Percentiles rank a stretch among this genome's conserved stretches.
Conservation (phyloP, 1,140 invertebrate genomes). For the Sycophila sp. region DNA sequence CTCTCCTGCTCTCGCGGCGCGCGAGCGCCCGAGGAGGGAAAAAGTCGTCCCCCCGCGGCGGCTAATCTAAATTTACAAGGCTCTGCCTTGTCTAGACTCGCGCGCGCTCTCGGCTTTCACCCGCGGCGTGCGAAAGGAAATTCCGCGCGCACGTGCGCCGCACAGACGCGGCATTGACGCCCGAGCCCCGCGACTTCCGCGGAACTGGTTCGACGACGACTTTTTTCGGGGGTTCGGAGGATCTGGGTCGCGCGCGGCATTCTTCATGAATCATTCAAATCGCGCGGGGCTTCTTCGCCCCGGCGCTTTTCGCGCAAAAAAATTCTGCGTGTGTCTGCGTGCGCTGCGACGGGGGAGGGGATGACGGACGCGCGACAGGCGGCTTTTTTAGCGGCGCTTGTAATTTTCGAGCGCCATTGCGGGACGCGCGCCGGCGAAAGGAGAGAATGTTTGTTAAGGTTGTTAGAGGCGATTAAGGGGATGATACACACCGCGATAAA, state of each 20-base stretch:
- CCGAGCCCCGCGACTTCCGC: constrained; percentile 6
- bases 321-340: not conserved
- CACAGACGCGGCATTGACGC: not conserved
- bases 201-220: constrained; percentile 15
- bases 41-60: not conserved
- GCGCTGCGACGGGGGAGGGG: not conserved
- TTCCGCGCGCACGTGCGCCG: not conserved
- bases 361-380: too few species aligned
- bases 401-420: too few species aligned
- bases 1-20: not conserved
- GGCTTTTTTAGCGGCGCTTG: too few species aligned
- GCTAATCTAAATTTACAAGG: constrained; percentile 19
- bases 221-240: constrained; percentile 22
- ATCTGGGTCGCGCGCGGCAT: constrained; percentile 18
- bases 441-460: too few species aligned
- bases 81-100: not conserved
- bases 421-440: too few species aligned
- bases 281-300: not conserved
- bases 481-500: not conserved
- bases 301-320: too few species aligned
- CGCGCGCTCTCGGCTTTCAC: not conserved
- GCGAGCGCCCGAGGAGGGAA: too few species aligned
- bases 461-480: not conserved
- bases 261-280: not conserved
- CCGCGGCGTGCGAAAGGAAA: constrained; percentile 18